Conservation (phyloP, 2,797 vertebrate species). For the Euthynnus affinis region DNA sequence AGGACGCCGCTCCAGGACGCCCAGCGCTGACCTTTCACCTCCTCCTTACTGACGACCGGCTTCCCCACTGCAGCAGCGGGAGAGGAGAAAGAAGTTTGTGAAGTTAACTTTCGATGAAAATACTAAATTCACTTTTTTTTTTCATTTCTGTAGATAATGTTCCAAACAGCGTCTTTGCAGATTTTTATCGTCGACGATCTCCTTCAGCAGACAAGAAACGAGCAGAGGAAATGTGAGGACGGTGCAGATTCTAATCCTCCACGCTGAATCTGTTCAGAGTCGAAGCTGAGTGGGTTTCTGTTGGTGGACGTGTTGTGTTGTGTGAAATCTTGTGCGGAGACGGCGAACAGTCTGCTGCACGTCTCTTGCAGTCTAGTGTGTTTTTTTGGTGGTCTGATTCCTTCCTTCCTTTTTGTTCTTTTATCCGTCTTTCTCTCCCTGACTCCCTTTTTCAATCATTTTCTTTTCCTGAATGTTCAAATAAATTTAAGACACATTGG, state of each 20-base stretch:
- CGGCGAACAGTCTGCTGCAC: too few species aligned
- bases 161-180: background rate
- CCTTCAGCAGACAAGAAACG: background rate
- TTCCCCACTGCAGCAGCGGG: conserved; percentile 88
- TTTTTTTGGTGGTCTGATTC: too few species aligned
- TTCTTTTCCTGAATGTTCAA: too few species aligned
- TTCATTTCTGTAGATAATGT: background rate
- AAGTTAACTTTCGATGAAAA: background rate
- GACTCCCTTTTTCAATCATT: too few species aligned
- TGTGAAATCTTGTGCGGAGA: too few species aligned
- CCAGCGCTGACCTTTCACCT: conserved; percentile 94
- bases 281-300: background rate
- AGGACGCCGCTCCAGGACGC: conserved; percentile 94
- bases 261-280: background rate
- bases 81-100: background rate
- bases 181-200: background rate
- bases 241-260: conserved; percentile 36
- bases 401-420: too few species aligned
- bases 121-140: background rate
- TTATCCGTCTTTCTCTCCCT: too few species aligned
- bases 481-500: background rate
- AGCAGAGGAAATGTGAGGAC: background rate
- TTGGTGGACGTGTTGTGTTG: background rate
- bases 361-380: background rate
- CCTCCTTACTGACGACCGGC: conserved; percentile 89